Percentiles rank a stretch among this genome's conserved stretches.
phyloP scores from a whole-genome alignment of 2,888 invertebrate genomes.

The Anthophora plumipes region DNA sequence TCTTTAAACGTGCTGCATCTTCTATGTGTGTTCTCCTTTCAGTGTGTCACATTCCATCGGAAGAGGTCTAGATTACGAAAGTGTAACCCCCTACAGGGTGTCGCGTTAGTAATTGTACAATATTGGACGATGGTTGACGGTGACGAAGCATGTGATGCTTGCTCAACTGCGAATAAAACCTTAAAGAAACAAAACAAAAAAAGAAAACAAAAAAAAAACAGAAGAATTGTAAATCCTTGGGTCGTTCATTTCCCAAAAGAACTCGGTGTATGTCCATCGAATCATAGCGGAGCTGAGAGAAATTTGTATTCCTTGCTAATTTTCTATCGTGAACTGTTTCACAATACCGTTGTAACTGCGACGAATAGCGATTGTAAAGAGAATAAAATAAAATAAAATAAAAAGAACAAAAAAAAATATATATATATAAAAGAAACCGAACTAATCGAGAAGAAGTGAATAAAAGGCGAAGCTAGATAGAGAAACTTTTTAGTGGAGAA shows the following conservation, averaged over 20 bases:
- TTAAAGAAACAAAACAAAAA: no score
- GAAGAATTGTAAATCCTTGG: slow-evolving; percentile 48
- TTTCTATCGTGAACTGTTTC: slow-evolving; percentile 31
- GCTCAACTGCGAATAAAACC: slow-evolving; percentile 38
- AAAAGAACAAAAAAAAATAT: background rate
- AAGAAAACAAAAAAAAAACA: no score
- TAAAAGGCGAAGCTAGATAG: slow-evolving; percentile 16
- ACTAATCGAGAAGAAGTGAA: background rate
- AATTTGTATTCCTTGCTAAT: slow-evolving; percentile 39
- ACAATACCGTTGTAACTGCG: slow-evolving; percentile 3
- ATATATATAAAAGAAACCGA: background rate
- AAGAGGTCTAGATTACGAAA: slow-evolving; percentile 46
- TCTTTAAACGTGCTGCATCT: slow-evolving; percentile 46
- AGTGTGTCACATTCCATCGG: slow-evolving; percentile 39
- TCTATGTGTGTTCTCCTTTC: slow-evolving; percentile 59
- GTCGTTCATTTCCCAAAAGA: slow-evolving; percentile 57
- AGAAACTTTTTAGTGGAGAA: slow-evolving; percentile 23
- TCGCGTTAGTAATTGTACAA: slow-evolving; percentile 49
- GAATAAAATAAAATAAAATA: background rate
- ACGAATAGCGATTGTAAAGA: slow-evolving; percentile 9
- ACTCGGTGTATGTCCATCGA: slow-evolving; percentile 28
- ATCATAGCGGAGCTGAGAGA: slow-evolving; percentile 13
- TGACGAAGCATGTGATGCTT: slow-evolving; percentile 49
- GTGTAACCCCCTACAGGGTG: slow-evolving; percentile 60
- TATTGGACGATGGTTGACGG: slow-evolving; percentile 36